A percentile compares a stretch with the other conserved stretches of the same genome.
phyloP scores from a whole-genome alignment of 2,113 vertebrate species.

The Montifringilla adamsi region DNA sequence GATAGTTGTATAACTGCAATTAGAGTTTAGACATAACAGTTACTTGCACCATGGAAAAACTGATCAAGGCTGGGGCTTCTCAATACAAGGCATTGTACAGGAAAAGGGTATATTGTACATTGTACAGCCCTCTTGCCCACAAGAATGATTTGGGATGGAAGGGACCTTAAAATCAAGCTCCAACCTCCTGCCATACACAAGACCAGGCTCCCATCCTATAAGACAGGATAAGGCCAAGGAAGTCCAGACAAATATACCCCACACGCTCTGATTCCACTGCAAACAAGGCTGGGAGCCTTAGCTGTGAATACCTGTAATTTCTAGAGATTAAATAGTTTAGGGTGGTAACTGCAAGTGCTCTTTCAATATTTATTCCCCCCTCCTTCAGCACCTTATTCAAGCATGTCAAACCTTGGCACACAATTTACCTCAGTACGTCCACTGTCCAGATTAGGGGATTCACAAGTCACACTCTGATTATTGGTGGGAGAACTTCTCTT shows the following conservation, averaged over 20 bases:
- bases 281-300: background rate
- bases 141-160: background rate
- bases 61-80: background rate
- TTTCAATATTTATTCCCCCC: background rate
- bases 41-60: background rate
- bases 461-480: slow-evolving; percentile 83
- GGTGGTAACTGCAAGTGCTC: background rate
- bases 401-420: background rate
- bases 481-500: slow-evolving; percentile 93
- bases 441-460: slow-evolving; percentile 81
- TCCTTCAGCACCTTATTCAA: background rate
- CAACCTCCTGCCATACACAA: background rate
- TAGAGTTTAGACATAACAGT: background rate
- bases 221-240: background rate
- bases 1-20: background rate
- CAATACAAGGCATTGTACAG: background rate
- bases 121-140: background rate
- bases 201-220: background rate
- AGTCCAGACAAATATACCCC: background rate
- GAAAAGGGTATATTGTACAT: background rate
- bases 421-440: slow-evolving; percentile 62
- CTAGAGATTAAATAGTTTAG: background rate
- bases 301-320: background rate
- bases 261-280: background rate
- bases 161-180: background rate